Evolutionary conservation across 2,113 vertebrate species (phyloP), one percentile per base, ranked within the genome.

Genomic region (Aplodontia rufa): DNA sequence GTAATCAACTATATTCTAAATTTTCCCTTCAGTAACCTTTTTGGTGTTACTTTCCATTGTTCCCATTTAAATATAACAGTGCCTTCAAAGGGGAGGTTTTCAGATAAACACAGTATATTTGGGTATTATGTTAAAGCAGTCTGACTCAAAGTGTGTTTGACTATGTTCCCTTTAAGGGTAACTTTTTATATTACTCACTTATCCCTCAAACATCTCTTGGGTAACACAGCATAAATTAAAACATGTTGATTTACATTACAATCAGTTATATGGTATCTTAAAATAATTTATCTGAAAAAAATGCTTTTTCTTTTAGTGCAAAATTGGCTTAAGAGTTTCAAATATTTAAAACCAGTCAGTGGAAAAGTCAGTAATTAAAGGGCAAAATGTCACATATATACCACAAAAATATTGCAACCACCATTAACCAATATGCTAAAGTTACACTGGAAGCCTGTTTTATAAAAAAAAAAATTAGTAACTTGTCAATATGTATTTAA

Each of bases 271-370:
- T 79, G 40, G 3, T 60, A 37, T 96, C 96, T 96, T 94, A 87
- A 97, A 97, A 82, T 42, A 72, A 83, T 97, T 97, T 96, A n/a
- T 95, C 62, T 42, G 53, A 95, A 97, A 85, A 85, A 42, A 60
- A 96, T 90, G 68, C 68, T 60, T 94, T n/a, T n/a, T n/a, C 45
- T 92, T 75, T 97, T 96, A 85, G 78, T 58, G 95, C 92, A 96
- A 32, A 83, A 55, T 22, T 90, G 16, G 12, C 84, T 86, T 91
- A 81, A 95, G 37, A 87, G 7, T 37, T 72, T 68, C 81, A 90
- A 58, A 90, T 87, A 72, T 13, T 75, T 92, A 80, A 95, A 90
- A 71, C 22, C 32, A 92, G 37, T 78, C 87, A 74, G 13, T 81
- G 8, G 90, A 76, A 84, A 95, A 60, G 60, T 87, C 66, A 94